These are phyloP conservation scores for Melanerpes formicivorus DNA, from an alignment of 2,113 vertebrate species.

Conservation along the genomic window DNA sequence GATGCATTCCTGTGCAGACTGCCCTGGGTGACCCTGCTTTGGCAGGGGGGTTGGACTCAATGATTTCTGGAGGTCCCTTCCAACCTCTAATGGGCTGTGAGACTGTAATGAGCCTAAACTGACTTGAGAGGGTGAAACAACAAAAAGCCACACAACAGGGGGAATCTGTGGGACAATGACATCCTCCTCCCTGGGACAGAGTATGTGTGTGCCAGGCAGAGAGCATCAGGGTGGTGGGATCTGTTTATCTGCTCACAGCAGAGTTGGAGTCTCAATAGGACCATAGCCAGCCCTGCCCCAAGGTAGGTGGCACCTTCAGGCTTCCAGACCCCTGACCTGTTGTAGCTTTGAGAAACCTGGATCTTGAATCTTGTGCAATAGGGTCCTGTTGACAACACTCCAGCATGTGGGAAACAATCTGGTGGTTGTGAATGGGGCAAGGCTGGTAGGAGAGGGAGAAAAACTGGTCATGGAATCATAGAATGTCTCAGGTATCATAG, in stretches of 20 bases:
- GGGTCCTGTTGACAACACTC: background rate
- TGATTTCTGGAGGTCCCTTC: too few species aligned
- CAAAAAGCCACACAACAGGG: fast-evolving
- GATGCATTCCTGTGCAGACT: too few species aligned
- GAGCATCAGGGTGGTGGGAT: background rate
- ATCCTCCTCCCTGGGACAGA: background rate
- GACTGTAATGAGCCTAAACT: too few species aligned
- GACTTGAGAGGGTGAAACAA: background rate
- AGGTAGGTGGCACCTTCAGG: background rate
- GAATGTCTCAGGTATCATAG: too few species aligned
- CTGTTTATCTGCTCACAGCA: background rate
- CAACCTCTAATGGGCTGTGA: too few species aligned
- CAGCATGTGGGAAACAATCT: fast-evolving
- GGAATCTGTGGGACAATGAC: background rate
- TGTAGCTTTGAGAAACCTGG: background rate
- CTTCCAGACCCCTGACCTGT: background rate
- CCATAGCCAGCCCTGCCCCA: background rate
- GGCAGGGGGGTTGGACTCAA: too few species aligned
- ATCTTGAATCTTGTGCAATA: background rate
- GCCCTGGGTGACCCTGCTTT: too few species aligned
- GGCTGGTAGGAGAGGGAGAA: background rate
- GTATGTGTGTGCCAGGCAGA: background rate
- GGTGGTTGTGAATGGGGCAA: background rate
- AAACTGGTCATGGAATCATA: background rate
- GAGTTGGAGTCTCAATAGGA: background rate